These are phyloP conservation scores for Anas bernieri DNA, from an alignment of 2,797 vertebrate species.

Conservation along the genomic window DNA sequence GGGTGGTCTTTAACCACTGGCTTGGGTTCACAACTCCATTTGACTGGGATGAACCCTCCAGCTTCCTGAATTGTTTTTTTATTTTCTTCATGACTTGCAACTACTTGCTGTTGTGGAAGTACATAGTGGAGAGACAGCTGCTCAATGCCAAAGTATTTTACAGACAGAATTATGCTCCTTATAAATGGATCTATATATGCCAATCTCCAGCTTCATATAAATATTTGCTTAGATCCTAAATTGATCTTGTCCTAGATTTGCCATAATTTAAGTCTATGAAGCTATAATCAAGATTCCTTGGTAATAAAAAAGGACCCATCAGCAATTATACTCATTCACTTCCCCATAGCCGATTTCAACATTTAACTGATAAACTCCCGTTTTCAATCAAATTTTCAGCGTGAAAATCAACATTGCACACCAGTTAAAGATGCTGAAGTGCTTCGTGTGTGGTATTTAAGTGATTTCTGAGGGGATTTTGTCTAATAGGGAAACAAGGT, in stretches of 20 bases:
- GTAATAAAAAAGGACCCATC: constrained; percentile 63
- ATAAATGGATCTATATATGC: constrained; percentile 50
- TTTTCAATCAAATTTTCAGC: constrained; percentile 57
- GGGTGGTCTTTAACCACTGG: neutral
- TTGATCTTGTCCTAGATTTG: constrained; percentile 64
- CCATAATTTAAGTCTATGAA: constrained; percentile 60
- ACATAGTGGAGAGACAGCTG: neutral
- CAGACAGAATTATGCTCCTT: constrained; percentile 47
- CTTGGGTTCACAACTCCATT: neutral
- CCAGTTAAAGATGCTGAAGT: constrained; percentile 38
- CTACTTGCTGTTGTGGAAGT: neutral
- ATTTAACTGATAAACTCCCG: constrained; percentile 54
- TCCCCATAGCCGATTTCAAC: constrained; percentile 39
- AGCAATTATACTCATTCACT: constrained; percentile 61
- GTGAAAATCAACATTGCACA: constrained; percentile 44
- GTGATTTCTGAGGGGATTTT: neutral
- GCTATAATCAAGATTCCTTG: constrained; percentile 64
- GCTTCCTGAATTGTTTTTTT: neutral
- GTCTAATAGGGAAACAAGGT: neutral
- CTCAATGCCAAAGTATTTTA: neutral
- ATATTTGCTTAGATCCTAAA: constrained; percentile 70
- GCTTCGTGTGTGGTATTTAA: constrained; percentile 16
- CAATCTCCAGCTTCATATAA: constrained; percentile 45
- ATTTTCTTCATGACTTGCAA: neutral
- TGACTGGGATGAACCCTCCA: neutral